These are phyloP conservation scores for Oscheius sp. DNA, from an alignment of 2,888 invertebrate genomes.

Conservation along the genomic window DNA sequence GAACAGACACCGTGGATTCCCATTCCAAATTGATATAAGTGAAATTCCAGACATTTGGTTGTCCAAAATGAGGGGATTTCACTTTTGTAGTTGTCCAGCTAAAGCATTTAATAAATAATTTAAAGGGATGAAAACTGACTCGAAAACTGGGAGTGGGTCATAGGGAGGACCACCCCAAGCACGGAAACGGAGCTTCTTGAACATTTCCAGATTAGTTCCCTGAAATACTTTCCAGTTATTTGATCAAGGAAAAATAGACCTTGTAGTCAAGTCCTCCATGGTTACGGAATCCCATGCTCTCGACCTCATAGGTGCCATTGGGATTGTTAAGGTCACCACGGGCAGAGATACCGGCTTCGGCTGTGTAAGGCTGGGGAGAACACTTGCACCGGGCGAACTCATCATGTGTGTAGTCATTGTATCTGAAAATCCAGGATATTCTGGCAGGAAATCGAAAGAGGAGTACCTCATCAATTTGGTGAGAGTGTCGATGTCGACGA, in stretches of 20 bases:
- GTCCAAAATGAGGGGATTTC: slow-evolving; percentile 78
- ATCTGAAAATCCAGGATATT: slow-evolving; percentile 74
- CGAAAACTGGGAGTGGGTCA: slow-evolving; percentile 81
- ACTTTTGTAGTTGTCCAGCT: slow-evolving; percentile 82
- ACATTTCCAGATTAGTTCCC: slow-evolving; percentile 69
- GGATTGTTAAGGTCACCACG: slow-evolving; percentile 81
- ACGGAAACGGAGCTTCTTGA: slow-evolving; percentile 77
- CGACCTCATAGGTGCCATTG: slow-evolving; percentile 81
- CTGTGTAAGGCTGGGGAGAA: slow-evolving; percentile 79
- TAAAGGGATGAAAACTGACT: slow-evolving; percentile 66
- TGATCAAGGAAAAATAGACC: slow-evolving; percentile 70
- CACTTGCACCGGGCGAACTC: slow-evolving; percentile 79
- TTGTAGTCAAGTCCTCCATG: slow-evolving; percentile 83
- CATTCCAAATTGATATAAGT: slow-evolving; percentile 76
- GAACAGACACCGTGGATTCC: slow-evolving; percentile 53
- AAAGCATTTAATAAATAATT: slow-evolving; percentile 32
- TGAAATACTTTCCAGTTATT: slow-evolving; percentile 3
- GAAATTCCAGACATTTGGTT: slow-evolving; percentile 84
- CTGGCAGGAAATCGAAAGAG: too few relatives aligned
- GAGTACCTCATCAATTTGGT: slow-evolving; percentile 76
- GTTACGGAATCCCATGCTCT: slow-evolving; percentile 80
- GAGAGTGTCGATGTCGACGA: slow-evolving; percentile 79
- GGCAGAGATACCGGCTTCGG: slow-evolving; percentile 82
- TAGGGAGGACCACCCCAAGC: slow-evolving; percentile 79
- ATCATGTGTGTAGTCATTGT: slow-evolving; percentile 82